Evolutionary conservation across 2,113 vertebrate species (phyloP), one percentile per base, ranked within the genome.

Genomic region (Rhinolophus sinicus): DNA sequence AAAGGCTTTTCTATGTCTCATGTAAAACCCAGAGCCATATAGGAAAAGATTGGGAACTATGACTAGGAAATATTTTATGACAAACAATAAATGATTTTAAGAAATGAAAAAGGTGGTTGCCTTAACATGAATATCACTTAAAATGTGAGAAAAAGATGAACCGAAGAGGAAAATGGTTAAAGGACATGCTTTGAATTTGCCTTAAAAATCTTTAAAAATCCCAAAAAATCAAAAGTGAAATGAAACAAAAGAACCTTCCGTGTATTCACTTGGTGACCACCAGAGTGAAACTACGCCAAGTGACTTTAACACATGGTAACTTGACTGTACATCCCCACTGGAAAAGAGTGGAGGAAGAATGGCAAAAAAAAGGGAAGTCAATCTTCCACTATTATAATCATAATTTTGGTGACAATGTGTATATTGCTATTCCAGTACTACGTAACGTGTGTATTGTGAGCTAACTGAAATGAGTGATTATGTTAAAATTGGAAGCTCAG

Each of bases 91-190:
- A 5, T 93, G 47, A 80, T 6, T 30, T 28, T 77, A 84, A 78
- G 84, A 44, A 83, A 70, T 50, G 82, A 50, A 14, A 38, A 73
- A 81, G 12, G 18, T 64, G 60, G 52, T 9, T 62, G 38, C n/a
- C 52, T 78, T 84, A 58, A 69, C 19, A 72, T 28, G 76, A 82
- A 28, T 19, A 77, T 62, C 62, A 76, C 24, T 60, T 77, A 64
- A 82, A 70, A 88, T 56, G n/a, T 70, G n/a, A 84, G 28, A 88
- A 88, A 86, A 80, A 88, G 30, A 82, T 75, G 33, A 94, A 81
- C 58, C 40, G 6, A 44, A 73, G 26, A 44, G 40, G 70, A 73
- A 44, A 44, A 73, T 73, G 70, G 40, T 28, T 73, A 28, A 64
- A 64, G 28, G 62, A 64, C 58, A 60, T 64, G 28, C 26, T 64